phyloP scores from a whole-genome alignment of 2,113 vertebrate species.

The Poeciliopsis occidentalis region DNA sequence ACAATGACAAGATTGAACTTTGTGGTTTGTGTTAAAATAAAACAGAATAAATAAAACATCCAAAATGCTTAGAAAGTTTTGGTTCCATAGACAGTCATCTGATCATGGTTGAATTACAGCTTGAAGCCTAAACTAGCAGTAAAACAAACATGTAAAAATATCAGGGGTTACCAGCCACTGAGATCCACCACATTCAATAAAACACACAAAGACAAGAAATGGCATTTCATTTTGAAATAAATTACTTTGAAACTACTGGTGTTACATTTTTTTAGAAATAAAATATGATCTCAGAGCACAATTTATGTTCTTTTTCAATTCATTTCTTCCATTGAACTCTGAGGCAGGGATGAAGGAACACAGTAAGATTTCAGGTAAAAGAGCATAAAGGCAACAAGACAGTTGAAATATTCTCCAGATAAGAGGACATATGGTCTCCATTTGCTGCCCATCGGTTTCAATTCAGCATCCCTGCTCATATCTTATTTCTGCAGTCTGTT shows the following conservation, averaged over 20 bases:
- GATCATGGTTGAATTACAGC: too few species aligned
- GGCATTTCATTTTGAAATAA: too few species aligned
- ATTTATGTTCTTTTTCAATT: not conserved
- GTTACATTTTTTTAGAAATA: too few species aligned
- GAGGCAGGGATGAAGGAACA: not conserved
- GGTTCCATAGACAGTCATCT: too few species aligned
- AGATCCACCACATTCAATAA: too few species aligned
- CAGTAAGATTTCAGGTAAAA: not conserved
- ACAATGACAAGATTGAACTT: not conserved
- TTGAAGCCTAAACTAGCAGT: too few species aligned
- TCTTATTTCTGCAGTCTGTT: slow-evolving; percentile 11
- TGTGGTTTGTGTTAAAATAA: not conserved
- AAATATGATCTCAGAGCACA: not conserved
- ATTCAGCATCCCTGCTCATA: slow-evolving; percentile 20
- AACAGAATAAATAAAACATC: too few species aligned
- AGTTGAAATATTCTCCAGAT: not conserved
- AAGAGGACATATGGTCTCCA: not conserved
- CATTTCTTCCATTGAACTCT: not conserved
- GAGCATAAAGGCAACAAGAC: not conserved
- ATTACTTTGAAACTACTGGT: too few species aligned
- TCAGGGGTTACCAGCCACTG: too few species aligned
- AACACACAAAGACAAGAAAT: too few species aligned
- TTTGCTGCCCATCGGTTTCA: slow-evolving; percentile 1
- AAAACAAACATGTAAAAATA: too few species aligned
- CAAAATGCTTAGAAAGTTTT: too few species aligned